Conservation (phyloP, 2,113 vertebrate genomes). For the Polypterus senegalus region DNA sequence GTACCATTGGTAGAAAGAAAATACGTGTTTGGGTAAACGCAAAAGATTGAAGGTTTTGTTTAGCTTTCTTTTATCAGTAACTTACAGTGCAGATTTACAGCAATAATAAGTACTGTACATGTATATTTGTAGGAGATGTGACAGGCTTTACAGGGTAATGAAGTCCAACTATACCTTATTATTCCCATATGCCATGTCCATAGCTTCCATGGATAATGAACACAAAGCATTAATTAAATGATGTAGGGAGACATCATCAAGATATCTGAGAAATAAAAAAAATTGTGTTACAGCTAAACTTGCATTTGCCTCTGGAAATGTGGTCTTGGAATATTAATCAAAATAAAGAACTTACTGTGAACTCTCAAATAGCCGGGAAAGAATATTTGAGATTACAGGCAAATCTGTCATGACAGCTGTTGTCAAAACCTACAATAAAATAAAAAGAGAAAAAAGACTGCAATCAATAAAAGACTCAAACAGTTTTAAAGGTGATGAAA, state of each 20-base stretch:
- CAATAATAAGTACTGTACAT: no score
- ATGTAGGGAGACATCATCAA: constrained; percentile 97
- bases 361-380: constrained; percentile 95
- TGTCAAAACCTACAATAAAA: constrained; percentile 73
- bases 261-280: constrained; percentile 59
- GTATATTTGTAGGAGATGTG: no score
- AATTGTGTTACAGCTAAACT: neutral
- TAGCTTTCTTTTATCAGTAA: no score
- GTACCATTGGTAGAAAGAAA: no score
- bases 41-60: no score
- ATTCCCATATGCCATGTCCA: constrained; percentile 98
- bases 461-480: neutral
- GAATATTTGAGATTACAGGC: constrained; percentile 89
- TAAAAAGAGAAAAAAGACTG: constrained; percentile 10
- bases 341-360: constrained; percentile 74
- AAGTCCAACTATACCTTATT: constrained; percentile 65
- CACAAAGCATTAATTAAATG: constrained; percentile 97
- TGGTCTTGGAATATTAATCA: neutral
- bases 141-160: neutral
- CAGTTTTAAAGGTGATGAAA: no score
- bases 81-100: no score
- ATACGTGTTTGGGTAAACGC: no score
- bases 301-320: neutral
- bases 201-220: constrained; percentile 92
- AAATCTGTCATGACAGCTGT: constrained; percentile 98